Evolutionary conservation across 2,888 invertebrate species (phyloP).

Genomic region (Horisme vitalbata): DNA sequence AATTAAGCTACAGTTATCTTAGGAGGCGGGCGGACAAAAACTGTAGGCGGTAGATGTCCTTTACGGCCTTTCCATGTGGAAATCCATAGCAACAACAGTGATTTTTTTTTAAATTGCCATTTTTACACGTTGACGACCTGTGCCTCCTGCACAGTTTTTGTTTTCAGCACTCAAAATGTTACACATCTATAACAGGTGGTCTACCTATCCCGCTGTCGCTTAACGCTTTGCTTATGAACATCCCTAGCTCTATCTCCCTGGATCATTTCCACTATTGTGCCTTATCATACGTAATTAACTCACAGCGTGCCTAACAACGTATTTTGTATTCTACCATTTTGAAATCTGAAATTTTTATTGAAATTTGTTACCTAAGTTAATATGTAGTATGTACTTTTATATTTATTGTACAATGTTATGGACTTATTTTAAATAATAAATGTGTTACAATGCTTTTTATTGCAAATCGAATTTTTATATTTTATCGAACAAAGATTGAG

Average conservation of each 20-base stretch:
- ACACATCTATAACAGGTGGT: no score
- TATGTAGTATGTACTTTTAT: no score
- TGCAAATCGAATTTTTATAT: slow-evolving; percentile 15
- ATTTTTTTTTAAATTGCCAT: no score
- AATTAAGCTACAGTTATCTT: no score
- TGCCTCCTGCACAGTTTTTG: no score
- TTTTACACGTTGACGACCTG: no score
- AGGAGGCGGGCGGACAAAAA: no score
- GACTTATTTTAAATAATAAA: slow-evolving; percentile 3
- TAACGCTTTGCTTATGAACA: slow-evolving; percentile 13
- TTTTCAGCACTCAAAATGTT: no score
- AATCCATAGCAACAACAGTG: no score
- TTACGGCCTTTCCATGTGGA: no score
- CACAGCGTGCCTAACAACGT: slow-evolving; percentile 24
- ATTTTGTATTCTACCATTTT: slow-evolving; percentile 27
- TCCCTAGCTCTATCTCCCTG: slow-evolving; percentile 6
- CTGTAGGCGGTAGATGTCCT: no score
- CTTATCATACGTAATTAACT: slow-evolving; percentile 35
- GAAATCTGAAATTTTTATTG: slow-evolving; percentile 15
- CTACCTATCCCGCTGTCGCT: slow-evolving; percentile 5
- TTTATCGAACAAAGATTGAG: neutral
- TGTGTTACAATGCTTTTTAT: slow-evolving; percentile 6
- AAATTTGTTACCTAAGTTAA: no score
- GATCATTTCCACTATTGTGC: slow-evolving; percentile 20
- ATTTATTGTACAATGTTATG: neutral